Evolutionary conservation across 2,888 invertebrate species (phyloP), one percentile per base, ranked within the genome.

Genomic region (Monochamus alternatus): DNA sequence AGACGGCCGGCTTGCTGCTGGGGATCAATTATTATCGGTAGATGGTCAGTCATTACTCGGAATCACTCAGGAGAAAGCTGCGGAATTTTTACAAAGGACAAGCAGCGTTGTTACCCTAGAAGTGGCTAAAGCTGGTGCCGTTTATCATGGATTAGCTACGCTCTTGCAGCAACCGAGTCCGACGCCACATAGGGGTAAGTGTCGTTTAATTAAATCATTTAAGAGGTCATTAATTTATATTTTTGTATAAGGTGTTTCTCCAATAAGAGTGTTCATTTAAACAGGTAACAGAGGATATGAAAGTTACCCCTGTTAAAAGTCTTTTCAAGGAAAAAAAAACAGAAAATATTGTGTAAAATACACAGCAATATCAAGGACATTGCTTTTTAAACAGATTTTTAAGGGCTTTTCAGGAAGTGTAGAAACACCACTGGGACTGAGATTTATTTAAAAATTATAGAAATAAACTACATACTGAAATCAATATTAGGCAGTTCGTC

Each of bases 81-180:
- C 99, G 3, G 97, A 98, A 88, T 96, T 97, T 88, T 92, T 99
- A 87, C 97, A 98, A 63, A 92, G 96, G 73, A 98, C 98, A 12
- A 98, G 98, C 8, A 96, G 96, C 58, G 93, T 97, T 5, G 99
- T 99, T 43, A 95, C 96, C 7, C 89, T 99, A 79, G 98, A 98
- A 89, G 98, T 99, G 76, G 98, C 98, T 32, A 99, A 99, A 89
- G 98, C 98, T 89, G 99, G 98, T 67, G 99, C 99, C 67, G 95
- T 98, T 85, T 95, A 96, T 87, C 98, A 99, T 90, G 99, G 99
- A 38, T 91, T 99, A 73, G 98, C 98, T 14, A 97, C 97, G 14
- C 91, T 98, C 76, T 90, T 98, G 67, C 96, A 96, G 83, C 97
- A 98, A 87, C 98, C 98, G 10, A 96, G 96, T 83, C 96, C 96